Percentiles rank a stretch among this genome's conserved stretches.
Conservation (phyloP, 2,113 vertebrate species). For the Mesoclemmys tuberculata region DNA sequence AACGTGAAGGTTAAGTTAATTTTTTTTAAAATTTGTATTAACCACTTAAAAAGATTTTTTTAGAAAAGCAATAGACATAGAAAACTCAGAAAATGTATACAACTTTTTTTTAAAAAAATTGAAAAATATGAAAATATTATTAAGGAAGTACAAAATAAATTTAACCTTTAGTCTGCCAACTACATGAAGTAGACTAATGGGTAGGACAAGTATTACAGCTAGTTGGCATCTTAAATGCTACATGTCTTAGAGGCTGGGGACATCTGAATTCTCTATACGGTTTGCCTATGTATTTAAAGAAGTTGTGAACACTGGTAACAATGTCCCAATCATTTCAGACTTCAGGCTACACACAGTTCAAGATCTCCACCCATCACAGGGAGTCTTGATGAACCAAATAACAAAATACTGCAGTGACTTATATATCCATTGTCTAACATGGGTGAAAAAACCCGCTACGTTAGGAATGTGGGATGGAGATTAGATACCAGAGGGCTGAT, state of each 20-base stretch:
- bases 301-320: background rate
- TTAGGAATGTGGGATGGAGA: background rate
- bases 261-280: background rate
- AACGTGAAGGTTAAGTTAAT: background rate
- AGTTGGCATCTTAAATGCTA: background rate
- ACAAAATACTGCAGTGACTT: background rate
- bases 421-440: background rate
- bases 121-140: background rate
- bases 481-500: background rate
- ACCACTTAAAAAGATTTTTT: background rate
- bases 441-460: background rate
- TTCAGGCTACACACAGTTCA: background rate
- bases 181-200: background rate
- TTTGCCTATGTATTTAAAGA: background rate
- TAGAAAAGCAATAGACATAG: background rate
- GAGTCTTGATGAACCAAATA: background rate
- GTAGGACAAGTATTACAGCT: background rate
- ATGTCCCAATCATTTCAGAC: background rate
- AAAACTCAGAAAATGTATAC: background rate
- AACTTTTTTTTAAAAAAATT: background rate
- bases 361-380: background rate
- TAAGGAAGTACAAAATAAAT: background rate
- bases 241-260: background rate
- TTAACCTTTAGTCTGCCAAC: background rate
- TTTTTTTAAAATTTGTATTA: background rate